Percentiles rank a stretch among this genome's conserved stretches.
These are phyloP conservation scores for Squalus acanthias DNA, from an alignment of 2,797 vertebrate genomes.

Conservation along the genomic window DNA sequence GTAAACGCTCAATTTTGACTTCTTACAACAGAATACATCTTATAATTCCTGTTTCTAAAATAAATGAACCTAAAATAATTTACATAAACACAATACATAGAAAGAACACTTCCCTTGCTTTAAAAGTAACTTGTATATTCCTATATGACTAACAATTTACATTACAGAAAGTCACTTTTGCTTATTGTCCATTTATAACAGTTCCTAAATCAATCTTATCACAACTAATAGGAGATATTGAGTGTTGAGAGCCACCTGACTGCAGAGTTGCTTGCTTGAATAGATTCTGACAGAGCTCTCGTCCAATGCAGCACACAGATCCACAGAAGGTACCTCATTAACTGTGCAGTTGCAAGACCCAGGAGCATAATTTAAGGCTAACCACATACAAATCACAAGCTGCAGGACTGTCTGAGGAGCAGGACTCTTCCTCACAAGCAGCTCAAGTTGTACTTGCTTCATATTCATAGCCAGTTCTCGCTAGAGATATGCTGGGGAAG, in stretches of 20 bases:
- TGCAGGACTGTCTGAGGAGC: not conserved
- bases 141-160: not conserved
- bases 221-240: not conserved
- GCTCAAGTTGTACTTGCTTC: not conserved
- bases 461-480: not conserved
- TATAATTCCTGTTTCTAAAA: not conserved
- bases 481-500: not conserved
- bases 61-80: not conserved
- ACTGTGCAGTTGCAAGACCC: not conserved
- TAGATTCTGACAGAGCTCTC: not conserved
- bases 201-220: not conserved
- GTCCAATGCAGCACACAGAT: not conserved
- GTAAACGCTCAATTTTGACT: not conserved
- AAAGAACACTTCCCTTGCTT: not conserved
- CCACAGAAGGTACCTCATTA: slow-evolving; percentile 3
- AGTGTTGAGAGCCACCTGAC: not conserved
- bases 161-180: not conserved
- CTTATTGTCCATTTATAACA: not conserved
- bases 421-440: not conserved
- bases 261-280: not conserved
- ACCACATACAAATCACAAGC: not conserved
- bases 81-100: not conserved
- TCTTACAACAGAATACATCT: not conserved
- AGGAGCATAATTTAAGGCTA: not conserved
- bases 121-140: not conserved